Conservation (phyloP, 2,888 invertebrate genomes). For the Ectemnius lituratus region DNA sequence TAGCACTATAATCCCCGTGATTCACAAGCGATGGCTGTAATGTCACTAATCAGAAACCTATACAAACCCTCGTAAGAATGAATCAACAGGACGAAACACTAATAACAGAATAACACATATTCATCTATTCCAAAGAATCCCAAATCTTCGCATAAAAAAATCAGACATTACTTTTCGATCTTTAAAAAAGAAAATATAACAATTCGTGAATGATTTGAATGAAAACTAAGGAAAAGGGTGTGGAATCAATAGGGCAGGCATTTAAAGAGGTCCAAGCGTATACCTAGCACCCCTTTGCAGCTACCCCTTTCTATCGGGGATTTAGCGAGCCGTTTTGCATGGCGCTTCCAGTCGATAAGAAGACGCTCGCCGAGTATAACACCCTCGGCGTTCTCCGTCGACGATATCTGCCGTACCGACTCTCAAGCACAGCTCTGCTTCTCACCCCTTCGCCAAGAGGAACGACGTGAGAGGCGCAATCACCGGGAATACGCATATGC, state of each 20-base stretch:
- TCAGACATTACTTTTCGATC: too few species aligned
- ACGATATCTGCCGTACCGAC: constrained; percentile 72
- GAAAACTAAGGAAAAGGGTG: not conserved
- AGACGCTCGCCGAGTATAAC: constrained; percentile 61
- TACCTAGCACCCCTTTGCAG: constrained; percentile 53
- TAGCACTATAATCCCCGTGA: not conserved
- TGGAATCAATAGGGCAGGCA: not conserved
- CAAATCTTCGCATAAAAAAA: too few species aligned
- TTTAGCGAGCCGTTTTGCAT: constrained; percentile 62
- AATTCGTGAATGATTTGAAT: too few species aligned
- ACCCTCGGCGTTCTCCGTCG: constrained; percentile 57
- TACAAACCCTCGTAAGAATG: too few species aligned
- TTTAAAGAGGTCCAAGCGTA: constrained; percentile 5
- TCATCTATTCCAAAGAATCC: too few species aligned
- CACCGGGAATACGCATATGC: constrained; percentile 12
- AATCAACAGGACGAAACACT: too few species aligned
- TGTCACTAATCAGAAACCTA: too few species aligned
- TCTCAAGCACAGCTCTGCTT: constrained; percentile 30
- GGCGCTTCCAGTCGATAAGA: constrained; percentile 74
- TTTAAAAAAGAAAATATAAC: too few species aligned
- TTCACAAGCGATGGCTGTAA: too few species aligned
- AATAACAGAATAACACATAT: too few species aligned
- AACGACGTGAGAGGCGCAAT: constrained; percentile 11
- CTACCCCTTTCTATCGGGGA: constrained; percentile 73
- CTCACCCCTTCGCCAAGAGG: constrained; percentile 12